These are phyloP conservation scores for Sphaerophoria taeniata DNA, from an alignment of 2,888 invertebrate species.

Conservation along the genomic window DNA sequence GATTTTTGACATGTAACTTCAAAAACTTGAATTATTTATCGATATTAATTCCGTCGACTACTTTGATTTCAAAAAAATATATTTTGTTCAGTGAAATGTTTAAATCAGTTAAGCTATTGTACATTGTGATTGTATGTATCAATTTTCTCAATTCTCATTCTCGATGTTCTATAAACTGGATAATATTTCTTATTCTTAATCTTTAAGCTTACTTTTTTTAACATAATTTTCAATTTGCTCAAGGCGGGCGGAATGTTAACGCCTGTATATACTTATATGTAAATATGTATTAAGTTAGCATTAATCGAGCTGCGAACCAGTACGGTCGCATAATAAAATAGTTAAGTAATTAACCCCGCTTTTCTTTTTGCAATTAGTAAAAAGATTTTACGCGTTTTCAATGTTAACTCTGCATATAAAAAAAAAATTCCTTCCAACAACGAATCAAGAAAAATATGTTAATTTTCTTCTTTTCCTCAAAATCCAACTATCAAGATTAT, in stretches of 20 bases:
- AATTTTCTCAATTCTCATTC: background rate
- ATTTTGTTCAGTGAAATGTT: background rate
- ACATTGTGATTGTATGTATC: too few species aligned
- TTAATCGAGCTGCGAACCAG: slow-evolving; percentile 4
- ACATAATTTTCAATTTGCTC: slow-evolving; percentile 7
- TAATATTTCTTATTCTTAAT: background rate
- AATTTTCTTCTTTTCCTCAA: too few species aligned
- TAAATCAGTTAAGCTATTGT: background rate
- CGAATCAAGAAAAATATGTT: too few species aligned
- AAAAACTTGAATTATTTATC: too few species aligned
- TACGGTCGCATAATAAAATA: background rate
- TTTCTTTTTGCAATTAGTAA: background rate
- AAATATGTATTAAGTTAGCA: background rate
- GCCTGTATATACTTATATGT: slow-evolving; percentile 5
- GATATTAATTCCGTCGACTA: too few species aligned
- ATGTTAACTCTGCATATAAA: too few species aligned
- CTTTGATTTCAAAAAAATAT: background rate
- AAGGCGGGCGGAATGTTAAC: slow-evolving; percentile 29
- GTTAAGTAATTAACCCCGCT: slow-evolving; percentile 2
- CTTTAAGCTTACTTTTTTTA: background rate
- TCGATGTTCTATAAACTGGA: background rate
- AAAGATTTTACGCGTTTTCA: background rate
- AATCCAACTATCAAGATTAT: too few species aligned
- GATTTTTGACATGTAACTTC: too few species aligned
- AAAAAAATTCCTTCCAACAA: too few species aligned